Conservation (phyloP, 2,797 vertebrate species). For the Zalophus californianus region DNA sequence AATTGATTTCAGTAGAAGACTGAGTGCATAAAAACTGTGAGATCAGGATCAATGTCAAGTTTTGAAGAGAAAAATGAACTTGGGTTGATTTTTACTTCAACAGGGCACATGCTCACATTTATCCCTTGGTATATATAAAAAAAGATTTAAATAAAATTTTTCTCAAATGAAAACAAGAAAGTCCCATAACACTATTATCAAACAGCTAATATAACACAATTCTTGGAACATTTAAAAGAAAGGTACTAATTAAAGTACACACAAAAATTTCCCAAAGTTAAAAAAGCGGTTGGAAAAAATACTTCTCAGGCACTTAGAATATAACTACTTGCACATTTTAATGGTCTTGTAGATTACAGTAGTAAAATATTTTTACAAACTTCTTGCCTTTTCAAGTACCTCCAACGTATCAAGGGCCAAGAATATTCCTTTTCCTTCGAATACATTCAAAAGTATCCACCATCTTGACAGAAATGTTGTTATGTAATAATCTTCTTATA, state of each 20-base stretch:
- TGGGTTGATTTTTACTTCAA: background rate
- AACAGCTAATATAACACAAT: slow-evolving; percentile 46
- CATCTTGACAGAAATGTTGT: slow-evolving; percentile 72
- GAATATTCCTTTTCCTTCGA: slow-evolving; percentile 63
- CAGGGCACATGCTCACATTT: slow-evolving; percentile 18
- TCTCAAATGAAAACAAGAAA: slow-evolving; percentile 15
- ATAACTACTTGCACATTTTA: slow-evolving; percentile 61
- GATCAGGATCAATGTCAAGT: slow-evolving; percentile 54
- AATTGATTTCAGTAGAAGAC: slow-evolving; percentile 53
- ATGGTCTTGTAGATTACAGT: slow-evolving; percentile 54
- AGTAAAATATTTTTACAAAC: slow-evolving; percentile 62
- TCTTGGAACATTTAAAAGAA: slow-evolving; percentile 67
- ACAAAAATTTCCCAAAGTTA: slow-evolving; percentile 31
- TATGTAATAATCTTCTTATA: slow-evolving; percentile 74
- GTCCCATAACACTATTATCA: slow-evolving; percentile 9
- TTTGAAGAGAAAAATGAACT: slow-evolving; percentile 68
- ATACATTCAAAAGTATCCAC: slow-evolving; percentile 78
- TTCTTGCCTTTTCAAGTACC: slow-evolving; percentile 67
- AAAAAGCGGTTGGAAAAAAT: slow-evolving; percentile 61
- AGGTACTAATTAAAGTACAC: slow-evolving; percentile 27
- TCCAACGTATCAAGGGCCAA: slow-evolving; percentile 54
- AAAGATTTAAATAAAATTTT: background rate
- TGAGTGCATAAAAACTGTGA: slow-evolving; percentile 25
- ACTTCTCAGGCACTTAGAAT: slow-evolving; percentile 48
- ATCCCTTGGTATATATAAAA: background rate